Conservation (phyloP, 1,140 invertebrate species). For the Leptonema lineaticorne region DNA sequence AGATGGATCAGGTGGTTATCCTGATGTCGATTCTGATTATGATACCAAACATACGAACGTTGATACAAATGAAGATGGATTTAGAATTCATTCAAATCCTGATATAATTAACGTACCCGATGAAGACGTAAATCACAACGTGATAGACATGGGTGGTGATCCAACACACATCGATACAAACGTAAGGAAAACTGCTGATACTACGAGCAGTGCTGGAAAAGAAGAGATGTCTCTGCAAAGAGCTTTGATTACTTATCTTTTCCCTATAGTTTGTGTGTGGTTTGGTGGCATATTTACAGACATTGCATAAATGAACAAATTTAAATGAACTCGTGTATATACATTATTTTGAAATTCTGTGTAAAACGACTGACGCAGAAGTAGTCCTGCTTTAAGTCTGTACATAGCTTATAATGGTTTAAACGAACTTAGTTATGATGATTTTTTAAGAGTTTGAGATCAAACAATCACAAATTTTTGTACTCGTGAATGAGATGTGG, state of each 20-base stretch:
- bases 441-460: no score
- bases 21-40: constrained; percentile 28
- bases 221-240: constrained; percentile 62
- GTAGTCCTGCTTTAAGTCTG: constrained; percentile 29
- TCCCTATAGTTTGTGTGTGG: constrained; percentile 81
- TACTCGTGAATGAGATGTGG: no score
- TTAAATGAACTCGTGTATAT: constrained; percentile 5
- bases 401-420: constrained; percentile 28
- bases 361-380: constrained; percentile 27
- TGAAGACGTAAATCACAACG: constrained; percentile 30
- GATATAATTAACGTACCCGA: constrained; percentile 3
- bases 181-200: constrained; percentile 32
- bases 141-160: constrained; percentile 32
- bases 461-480: no score
- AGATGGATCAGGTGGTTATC: constrained; percentile 37
- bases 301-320: constrained; percentile 65
- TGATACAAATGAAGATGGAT: constrained; percentile 37
- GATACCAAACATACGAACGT: constrained; percentile 34
- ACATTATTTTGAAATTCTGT: neutral
- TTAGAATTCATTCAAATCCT: constrained; percentile 43
- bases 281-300: constrained; percentile 78
- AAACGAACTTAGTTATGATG: no score
- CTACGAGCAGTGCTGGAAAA: constrained; percentile 53
- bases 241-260: constrained; percentile 70
- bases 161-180: constrained; percentile 36